Evolutionary conservation across 2,113 vertebrate species (phyloP).

Genomic region (Tenrec ecaudatus): DNA sequence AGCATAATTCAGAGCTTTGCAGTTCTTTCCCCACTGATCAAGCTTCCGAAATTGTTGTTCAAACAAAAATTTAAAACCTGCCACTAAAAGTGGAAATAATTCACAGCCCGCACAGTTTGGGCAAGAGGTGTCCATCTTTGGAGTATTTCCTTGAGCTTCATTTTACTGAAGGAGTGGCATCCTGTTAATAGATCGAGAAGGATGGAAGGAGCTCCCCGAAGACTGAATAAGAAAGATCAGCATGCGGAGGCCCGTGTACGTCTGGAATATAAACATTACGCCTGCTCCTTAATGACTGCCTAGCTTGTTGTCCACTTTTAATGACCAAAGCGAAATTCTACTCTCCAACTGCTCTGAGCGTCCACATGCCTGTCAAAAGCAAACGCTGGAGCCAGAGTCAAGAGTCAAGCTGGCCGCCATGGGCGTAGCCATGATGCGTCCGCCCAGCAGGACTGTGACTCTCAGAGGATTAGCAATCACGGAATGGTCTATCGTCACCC

Average conservation of each 20-base stretch:
- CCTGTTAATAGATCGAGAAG: background rate
- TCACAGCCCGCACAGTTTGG: background rate
- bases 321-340: too few species aligned
- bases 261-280: background rate
- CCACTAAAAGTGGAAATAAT: background rate
- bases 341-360: too few species aligned
- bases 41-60: background rate
- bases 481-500: too few species aligned
- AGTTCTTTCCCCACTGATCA: background rate
- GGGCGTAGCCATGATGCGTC: too few species aligned
- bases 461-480: too few species aligned
- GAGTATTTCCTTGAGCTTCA: background rate
- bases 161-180: background rate
- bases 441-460: too few species aligned
- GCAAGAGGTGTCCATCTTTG: background rate
- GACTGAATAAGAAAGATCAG: background rate
- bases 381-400: too few species aligned
- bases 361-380: too few species aligned
- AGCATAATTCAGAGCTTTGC: background rate
- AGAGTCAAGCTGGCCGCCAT: too few species aligned
- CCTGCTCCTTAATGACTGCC: too few species aligned
- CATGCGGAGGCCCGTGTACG: background rate
- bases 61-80: background rate
- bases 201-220: background rate
- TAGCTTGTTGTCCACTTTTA: too few species aligned